Base-by-base conservation (phyloP, 2,888 invertebrate genomes). In the Dioctria rufipes region DNA sequence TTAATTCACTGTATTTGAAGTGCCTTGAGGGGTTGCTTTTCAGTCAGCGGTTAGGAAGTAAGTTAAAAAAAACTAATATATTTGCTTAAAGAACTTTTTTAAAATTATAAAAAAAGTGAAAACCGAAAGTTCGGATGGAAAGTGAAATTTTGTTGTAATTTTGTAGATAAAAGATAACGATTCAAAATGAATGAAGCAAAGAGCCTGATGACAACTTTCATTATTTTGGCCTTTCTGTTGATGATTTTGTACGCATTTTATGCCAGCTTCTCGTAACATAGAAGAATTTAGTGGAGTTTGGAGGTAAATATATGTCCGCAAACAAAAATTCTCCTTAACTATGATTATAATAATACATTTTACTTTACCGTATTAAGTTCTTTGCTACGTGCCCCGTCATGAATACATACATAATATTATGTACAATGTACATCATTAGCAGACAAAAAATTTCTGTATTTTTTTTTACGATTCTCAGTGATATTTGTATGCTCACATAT, bases 181-280 rank as follows among this genome's bases (percentile, higher is more conserved):
- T 58, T 39, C n/a, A 87, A 85, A 73, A 88, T 88, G 88, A 86
- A 84, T 85, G 94, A 94, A 90, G 92, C 93, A 82, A 91, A 91
- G 83, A 94, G 91, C 88, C 91, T 94, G 83, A 90, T 93, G 86
- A 92, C 93, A 86, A 94, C 94, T 84, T 94, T 94, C 86, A 88
- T 93, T 85, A 94, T 94, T 87, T 89, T 94, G 87, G 91, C 93
- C 85, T 89, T 92, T 63, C 90, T 94, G 60, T 90, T 94, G 80
- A 90, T 92, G 85, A 91, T 92, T 80, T 90, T 94, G 77, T 94
- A 93, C 92, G 88, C 93, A 60, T 90, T 94, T 82, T 94, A 94
- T 88, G 91, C 93, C 39, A 92, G 92, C 82, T 85, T 93, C 79
- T 25, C 63, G 63, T 77, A 63, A 77, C 58, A 54, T 9, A 13